phyloP scores from a whole-genome alignment of 2,888 invertebrate species.

The Andrena trimmerana region DNA sequence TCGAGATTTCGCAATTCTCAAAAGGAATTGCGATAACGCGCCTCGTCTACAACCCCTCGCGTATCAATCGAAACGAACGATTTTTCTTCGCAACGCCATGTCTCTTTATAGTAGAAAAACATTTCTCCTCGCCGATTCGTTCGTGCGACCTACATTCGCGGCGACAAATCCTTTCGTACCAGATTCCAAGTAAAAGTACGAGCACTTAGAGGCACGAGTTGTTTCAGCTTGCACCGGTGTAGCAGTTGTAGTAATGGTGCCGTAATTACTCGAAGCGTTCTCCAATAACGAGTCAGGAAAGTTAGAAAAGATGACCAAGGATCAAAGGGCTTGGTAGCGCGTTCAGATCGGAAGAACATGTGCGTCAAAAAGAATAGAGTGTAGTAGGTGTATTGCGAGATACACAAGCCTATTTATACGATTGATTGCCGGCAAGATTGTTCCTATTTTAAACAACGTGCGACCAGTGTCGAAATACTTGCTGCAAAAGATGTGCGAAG shows the following conservation, averaged over 20 bases:
- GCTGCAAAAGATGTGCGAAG: background rate
- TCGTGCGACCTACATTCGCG: no score
- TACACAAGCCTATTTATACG: conserved; percentile 30
- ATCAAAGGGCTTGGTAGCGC: background rate
- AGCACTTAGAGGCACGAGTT: background rate
- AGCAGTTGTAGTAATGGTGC: background rate
- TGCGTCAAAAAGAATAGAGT: background rate
- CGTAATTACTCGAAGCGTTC: background rate
- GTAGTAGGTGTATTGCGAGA: conserved; percentile 1
- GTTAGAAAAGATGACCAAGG: background rate
- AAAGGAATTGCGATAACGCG: no score
- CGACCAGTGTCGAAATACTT: background rate
- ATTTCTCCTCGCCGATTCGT: no score
- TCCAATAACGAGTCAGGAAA: background rate
- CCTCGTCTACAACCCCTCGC: no score
- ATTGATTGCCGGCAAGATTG: conserved; percentile 35
- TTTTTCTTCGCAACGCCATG: no score
- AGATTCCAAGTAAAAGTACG: no score
- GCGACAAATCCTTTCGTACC: no score
- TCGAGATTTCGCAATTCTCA: background rate
- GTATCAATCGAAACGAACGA: no score
- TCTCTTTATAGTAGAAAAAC: no score
- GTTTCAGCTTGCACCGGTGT: no score
- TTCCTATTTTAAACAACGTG: conserved; percentile 17
- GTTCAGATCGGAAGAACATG: background rate